phyloP scores from a whole-genome alignment of 2,113 vertebrate genomes.

The Daubentonia madagascariensis region DNA sequence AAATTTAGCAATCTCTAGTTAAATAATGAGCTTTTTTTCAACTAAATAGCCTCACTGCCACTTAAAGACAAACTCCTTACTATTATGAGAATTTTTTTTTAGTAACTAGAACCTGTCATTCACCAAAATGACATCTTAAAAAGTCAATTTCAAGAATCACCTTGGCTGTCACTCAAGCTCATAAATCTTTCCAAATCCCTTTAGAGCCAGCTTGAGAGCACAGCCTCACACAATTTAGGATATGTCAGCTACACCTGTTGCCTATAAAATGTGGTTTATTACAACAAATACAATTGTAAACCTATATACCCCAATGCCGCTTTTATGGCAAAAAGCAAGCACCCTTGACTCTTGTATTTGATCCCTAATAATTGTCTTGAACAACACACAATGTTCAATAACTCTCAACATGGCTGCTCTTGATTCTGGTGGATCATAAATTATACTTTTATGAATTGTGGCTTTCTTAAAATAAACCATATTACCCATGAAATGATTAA shows the following conservation, averaged over 20 bases:
- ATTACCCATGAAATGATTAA: constrained; percentile 21
- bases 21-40: constrained; percentile 6
- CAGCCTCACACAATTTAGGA: constrained; percentile 43
- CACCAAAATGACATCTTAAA: constrained; percentile 58
- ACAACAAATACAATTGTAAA: constrained; percentile 48
- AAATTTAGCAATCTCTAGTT: constrained; percentile 21
- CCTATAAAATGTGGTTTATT: constrained; percentile 53
- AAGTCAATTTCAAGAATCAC: constrained; percentile 69
- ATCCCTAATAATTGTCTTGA: not conserved
- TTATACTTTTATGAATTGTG: not conserved
- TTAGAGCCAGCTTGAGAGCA: constrained; percentile 42
- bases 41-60: constrained; percentile 12
- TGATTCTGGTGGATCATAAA: constrained; percentile 14
- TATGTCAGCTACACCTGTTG: constrained; percentile 59
- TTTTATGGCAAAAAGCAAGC: constrained; percentile 44
- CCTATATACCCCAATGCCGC: not conserved
- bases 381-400: not conserved
- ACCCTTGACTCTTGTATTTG: not conserved
- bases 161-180: constrained; percentile 50
- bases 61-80: constrained; percentile 38
- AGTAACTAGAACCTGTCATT: constrained; percentile 41
- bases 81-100: constrained; percentile 32
- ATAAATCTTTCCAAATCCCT: constrained; percentile 68
- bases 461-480: constrained; percentile 37
- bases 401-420: not conserved